phyloP scores from a whole-genome alignment of 2,888 invertebrate species.

The Aethes cnicana region DNA sequence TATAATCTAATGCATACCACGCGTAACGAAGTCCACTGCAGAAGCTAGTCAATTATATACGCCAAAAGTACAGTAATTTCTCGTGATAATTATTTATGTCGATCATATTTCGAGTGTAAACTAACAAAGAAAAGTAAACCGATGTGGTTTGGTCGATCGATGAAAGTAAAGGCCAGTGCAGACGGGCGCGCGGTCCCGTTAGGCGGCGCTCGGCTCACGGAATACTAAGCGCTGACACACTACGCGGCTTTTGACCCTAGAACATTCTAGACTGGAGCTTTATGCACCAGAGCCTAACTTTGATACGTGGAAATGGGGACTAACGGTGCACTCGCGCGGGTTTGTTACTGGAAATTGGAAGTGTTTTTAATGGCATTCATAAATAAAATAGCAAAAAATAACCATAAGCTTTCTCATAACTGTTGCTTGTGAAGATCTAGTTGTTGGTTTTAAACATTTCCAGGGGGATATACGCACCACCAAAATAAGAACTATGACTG shows the following conservation, averaged over 20 bases:
- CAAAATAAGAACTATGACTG: too few species aligned
- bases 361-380: too few species aligned
- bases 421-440: too few species aligned
- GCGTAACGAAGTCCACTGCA: too few species aligned
- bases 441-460: too few species aligned
- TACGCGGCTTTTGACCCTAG: constrained; percentile 82
- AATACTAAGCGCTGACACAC: constrained; percentile 82
- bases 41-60: too few species aligned
- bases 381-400: too few species aligned
- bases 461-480: too few species aligned
- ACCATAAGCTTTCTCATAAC: too few species aligned
- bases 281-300: constrained; percentile 47
- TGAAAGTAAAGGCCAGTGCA: constrained; percentile 80
- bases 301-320: constrained; percentile 3
- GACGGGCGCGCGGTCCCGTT: constrained; percentile 74
- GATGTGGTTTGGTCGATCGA: constrained; percentile 75
- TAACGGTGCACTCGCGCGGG: constrained; percentile 22
- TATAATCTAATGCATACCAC: too few species aligned
- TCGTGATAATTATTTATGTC: constrained; percentile 9
- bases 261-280: constrained; percentile 78
- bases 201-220: constrained; percentile 72
- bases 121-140: constrained; percentile 81
- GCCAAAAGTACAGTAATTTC: constrained; percentile 5
- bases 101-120: constrained; percentile 40
- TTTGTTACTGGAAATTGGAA: too few species aligned